Evolutionary conservation across 2,113 vertebrate species (phyloP), one percentile per base, ranked within the genome.

Genomic region (Stigmatopora nigra): DNA sequence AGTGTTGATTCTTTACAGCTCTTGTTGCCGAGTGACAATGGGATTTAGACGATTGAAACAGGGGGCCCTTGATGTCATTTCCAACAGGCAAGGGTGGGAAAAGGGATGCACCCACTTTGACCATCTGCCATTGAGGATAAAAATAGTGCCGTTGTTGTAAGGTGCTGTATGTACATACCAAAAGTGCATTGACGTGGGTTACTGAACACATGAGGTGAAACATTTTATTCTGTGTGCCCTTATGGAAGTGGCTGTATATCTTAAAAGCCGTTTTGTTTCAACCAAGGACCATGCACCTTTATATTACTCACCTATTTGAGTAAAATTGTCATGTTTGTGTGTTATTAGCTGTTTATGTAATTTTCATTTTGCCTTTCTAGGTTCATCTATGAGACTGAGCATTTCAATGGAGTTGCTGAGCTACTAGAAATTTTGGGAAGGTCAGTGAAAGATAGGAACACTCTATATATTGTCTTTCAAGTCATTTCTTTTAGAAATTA

Each of bases 371-470:
- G 16, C 13, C 44, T 17, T 57, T 64, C 20, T 70, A 92, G 90
- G 81, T 92, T 89, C 78, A 89, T 91, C 64, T 92, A 89, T 61
- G 90, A 92, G 81, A 90, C 86, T 0, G 90, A 90, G 22, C 90
- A 88, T 76, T 91, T 91, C 69, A 91, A 91, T 3, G 90, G 90
- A 52, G 88, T 91, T 0, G 86, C 89, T 36, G 89, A 91, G 73
- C 79, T 91, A 11, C 79, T 91, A 16, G 90, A 91, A 80, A 91
- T 91, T 64, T 83, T 92, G 64, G 90, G 90, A 66, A 91, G 90
- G 90, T 90, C 64, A 88, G 86, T 69, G 1, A 31, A 16, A 5
- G 1, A 17, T 67, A 4, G 5, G 35, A 38, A 17, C 56, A 36
- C 11, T 17, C 16, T 59, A 38, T 16, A 57, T 15, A 3, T 31